Evolutionary conservation across 2,113 vertebrate genomes (phyloP).

Genomic region (Turdus rufiventris): DNA sequence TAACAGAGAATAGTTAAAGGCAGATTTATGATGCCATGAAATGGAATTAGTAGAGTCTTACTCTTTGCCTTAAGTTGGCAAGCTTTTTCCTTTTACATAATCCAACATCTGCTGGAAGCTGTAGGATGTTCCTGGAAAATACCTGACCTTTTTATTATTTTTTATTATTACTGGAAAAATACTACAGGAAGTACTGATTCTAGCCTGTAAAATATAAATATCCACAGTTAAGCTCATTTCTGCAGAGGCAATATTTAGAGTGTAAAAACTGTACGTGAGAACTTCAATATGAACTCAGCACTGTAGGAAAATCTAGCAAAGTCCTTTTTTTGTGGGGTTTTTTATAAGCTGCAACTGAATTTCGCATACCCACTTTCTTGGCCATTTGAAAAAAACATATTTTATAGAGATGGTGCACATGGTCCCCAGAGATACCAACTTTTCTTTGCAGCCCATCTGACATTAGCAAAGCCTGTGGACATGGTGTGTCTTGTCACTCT

Average conservation of each 20-base stretch:
- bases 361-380: background rate
- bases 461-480: background rate
- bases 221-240: background rate
- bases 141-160: background rate
- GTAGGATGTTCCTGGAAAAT: constrained; percentile 3
- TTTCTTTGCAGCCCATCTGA: background rate
- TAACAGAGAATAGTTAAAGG: background rate
- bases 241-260: background rate
- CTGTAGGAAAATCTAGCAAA: background rate
- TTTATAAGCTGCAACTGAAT: background rate
- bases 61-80: background rate
- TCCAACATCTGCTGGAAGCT: constrained; percentile 4
- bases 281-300: background rate
- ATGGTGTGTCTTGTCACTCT: background rate
- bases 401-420: background rate
- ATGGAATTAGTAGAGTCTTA: background rate
- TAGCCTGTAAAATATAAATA: constrained; percentile 25
- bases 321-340: background rate
- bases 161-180: constrained; percentile 21
- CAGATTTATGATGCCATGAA: background rate
- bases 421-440: background rate
- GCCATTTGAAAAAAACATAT: background rate
- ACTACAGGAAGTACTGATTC: background rate
- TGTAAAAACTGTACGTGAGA: background rate
- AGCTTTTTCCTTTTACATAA: background rate